Conservation (phyloP, 2,888 invertebrate genomes). For the Harpalus rufipes region DNA sequence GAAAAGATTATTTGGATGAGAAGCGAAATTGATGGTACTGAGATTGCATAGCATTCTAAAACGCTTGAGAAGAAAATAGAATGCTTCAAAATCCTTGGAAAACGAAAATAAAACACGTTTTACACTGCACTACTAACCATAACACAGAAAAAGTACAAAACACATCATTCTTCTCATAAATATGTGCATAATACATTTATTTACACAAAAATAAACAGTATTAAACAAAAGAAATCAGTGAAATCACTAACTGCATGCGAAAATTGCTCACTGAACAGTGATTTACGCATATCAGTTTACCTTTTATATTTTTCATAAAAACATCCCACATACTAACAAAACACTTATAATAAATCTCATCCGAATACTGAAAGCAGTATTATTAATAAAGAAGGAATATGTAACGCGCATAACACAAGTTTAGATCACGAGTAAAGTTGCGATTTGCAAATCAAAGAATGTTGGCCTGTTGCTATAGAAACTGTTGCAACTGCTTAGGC, state of each 20-base stretch:
- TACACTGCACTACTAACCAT: not conserved
- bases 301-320: too few species aligned
- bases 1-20: slow-evolving; percentile 16
- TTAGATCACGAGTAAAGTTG: not conserved
- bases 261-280: too few species aligned
- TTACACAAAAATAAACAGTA: too few species aligned
- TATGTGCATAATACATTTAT: too few species aligned
- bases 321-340: not conserved
- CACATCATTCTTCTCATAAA: too few species aligned
- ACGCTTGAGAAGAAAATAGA: slow-evolving; percentile 36
- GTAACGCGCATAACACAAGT: slow-evolving; percentile 17
- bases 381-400: not conserved
- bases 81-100: not conserved
- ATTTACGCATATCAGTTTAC: too few species aligned
- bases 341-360: not conserved
- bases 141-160: too few species aligned
- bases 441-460: slow-evolving; percentile 38
- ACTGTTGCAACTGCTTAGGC: slow-evolving; percentile 64
- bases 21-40: slow-evolving; percentile 17
- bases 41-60: slow-evolving; percentile 41
- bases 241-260: too few species aligned
- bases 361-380: not conserved
- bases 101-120: not conserved
- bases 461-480: slow-evolving; percentile 66
- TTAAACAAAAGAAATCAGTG: too few species aligned